A percentile compares a stretch with the other conserved stretches of the same genome.
phyloP scores from a whole-genome alignment of 2,113 vertebrate species.

The Falco punctatus region DNA sequence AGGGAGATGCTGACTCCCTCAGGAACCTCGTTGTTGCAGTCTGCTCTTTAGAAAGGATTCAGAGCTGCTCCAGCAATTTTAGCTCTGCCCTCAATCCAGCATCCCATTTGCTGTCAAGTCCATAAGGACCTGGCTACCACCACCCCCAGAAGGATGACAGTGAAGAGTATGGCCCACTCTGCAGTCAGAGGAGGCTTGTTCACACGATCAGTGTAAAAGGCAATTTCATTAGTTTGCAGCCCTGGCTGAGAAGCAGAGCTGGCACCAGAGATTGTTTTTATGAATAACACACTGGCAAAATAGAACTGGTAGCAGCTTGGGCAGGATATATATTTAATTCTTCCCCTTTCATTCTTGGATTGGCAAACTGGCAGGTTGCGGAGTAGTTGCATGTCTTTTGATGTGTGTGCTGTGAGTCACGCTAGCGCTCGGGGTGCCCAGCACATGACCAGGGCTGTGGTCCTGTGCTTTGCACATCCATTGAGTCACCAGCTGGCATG shows the following conservation, averaged over 20 bases:
- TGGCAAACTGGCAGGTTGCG: background rate
- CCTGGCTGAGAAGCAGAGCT: constrained; percentile 36
- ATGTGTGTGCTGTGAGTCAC: background rate
- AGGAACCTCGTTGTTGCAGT: background rate
- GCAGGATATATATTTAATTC: background rate
- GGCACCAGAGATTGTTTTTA: constrained; percentile 35
- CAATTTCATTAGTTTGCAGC: constrained; percentile 8
- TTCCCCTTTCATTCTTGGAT: background rate
- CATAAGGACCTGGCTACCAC: background rate
- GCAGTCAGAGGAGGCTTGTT: background rate
- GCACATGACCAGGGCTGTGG: rapidly evolving
- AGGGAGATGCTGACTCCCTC: background rate
- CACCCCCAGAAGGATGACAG: background rate
- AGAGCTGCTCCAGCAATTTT: background rate
- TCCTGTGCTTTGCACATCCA: background rate
- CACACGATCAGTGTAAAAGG: background rate
- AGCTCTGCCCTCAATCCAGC: background rate
- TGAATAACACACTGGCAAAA: constrained; percentile 4
- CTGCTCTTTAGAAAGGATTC: background rate
- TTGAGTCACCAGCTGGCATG: background rate
- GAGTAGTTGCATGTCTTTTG: background rate
- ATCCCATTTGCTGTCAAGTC: background rate
- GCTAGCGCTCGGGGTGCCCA: background rate
- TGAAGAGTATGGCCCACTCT: background rate
- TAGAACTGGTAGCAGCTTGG: background rate